Base-by-base conservation (phyloP, 2,797 vertebrate species). In the Siniperca undulata region DNA sequence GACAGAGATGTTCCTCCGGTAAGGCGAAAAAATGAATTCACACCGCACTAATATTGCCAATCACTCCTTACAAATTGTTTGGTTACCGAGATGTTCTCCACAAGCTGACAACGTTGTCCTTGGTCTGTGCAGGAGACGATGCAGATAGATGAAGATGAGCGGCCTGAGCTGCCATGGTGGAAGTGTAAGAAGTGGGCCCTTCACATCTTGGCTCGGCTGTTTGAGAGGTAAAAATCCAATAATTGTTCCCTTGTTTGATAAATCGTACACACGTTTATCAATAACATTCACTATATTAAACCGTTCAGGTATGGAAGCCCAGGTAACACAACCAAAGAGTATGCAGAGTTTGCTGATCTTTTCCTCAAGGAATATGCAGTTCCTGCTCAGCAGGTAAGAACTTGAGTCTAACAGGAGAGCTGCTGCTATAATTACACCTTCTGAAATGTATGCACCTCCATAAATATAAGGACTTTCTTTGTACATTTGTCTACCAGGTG, bases 121-220 rank as follows among this genome's bases (percentile, higher is more conserved):
- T 81, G 22, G 40, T 80, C 27, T 65, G 36, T 65, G 16, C 89
- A 99, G 98, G 98, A 99, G 95, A 99, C 98, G 0, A 96, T 99
- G 92, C 98, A 99, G 93, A 95, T 99, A 83, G 98, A 99, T 92
- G 99, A 99, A 94, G 98, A 99, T 70, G 99, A 99, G 89, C 95
- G 98, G 80, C 97, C 98, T 10, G 98, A 99, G 90, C 96, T 99
- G 90, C 98, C 98, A 3, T 99, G 99, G 98, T 99, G 98, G 98
- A 99, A 99, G 91, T 99, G 98, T 94, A 99, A 99, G 93, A 99
- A 99, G 90, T 99, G 99, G 98, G 99, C 99, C 62, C 96, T 99
- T 89, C 99, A 99, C 95, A 99, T 99, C 90, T 95, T 99, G 94
- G 98, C 99, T 88, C 96, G 98, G 14, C 96, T 99, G 83, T 99